These are phyloP conservation scores for Wasmannia auropunctata DNA, from an alignment of 1,140 invertebrate genomes.

Conservation along the genomic window DNA sequence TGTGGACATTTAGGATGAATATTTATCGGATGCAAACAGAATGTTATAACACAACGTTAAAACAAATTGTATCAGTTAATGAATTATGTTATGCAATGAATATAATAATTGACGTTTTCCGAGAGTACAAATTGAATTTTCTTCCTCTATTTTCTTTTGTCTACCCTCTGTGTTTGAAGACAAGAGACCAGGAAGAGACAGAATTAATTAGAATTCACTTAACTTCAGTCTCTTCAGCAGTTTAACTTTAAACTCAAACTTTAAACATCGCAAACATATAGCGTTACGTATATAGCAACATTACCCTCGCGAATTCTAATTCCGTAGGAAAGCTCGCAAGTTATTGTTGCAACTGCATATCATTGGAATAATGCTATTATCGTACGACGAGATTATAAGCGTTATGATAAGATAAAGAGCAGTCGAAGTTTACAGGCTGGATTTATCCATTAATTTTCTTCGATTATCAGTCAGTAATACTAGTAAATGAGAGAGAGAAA, in stretches of 20 bases:
- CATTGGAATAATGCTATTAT: conserved; percentile 24
- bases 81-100: background rate
- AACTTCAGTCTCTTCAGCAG: background rate
- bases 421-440: background rate
- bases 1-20: conserved; percentile 18
- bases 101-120: background rate
- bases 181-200: background rate
- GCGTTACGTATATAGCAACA: background rate
- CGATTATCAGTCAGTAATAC: conserved; percentile 14
- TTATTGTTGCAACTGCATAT: conserved; percentile 35
- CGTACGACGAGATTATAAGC: conserved; percentile 12
- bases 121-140: background rate
- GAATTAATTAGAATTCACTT: background rate
- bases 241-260: conserved; percentile 17
- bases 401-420: conserved; percentile 35
- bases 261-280: background rate
- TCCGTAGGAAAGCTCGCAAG: background rate
- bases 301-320: background rate
- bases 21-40: conserved; percentile 11
- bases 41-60: conserved; percentile 13
- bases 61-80: background rate
- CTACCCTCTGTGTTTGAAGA: background rate
- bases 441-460: conserved; percentile 42
- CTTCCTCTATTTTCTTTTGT: background rate
- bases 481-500: background rate